These are phyloP conservation scores for Myxocyprinus asiaticus DNA, from an alignment of 2,113 vertebrate species.

Conservation along the genomic window DNA sequence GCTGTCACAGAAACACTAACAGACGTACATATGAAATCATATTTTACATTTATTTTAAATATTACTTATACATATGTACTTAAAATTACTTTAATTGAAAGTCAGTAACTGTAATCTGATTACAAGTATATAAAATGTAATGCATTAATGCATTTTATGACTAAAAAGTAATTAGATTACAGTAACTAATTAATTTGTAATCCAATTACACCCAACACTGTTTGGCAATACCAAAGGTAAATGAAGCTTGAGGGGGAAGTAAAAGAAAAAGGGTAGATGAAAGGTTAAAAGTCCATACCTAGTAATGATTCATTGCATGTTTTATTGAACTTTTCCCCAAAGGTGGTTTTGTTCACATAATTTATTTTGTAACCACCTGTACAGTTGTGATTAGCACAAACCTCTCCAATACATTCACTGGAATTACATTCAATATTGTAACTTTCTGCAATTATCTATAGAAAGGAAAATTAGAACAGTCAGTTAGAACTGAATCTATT, in stretches of 20 bases:
- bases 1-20: too few relatives aligned
- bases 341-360: not conserved
- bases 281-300: not conserved
- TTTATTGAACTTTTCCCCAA: not conserved
- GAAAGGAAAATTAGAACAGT: not conserved
- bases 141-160: too few relatives aligned
- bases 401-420: accelerated
- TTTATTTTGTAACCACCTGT: not conserved
- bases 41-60: too few relatives aligned
- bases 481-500: not conserved
- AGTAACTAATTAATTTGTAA: not conserved
- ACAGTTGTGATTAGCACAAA: not conserved
- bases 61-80: too few relatives aligned
- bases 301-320: not conserved
- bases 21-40: too few relatives aligned
- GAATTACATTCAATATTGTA: not conserved
- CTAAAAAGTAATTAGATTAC: too few relatives aligned
- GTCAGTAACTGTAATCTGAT: too few relatives aligned
- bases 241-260: not conserved
- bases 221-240: not conserved
- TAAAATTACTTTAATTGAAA: too few relatives aligned
- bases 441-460: not conserved
- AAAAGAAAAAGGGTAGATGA: not conserved
- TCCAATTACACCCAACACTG: not conserved
- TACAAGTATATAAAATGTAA: too few relatives aligned